Evolutionary conservation across 2,797 vertebrate species (phyloP).

Genomic region (Spheniscus humboldti): DNA sequence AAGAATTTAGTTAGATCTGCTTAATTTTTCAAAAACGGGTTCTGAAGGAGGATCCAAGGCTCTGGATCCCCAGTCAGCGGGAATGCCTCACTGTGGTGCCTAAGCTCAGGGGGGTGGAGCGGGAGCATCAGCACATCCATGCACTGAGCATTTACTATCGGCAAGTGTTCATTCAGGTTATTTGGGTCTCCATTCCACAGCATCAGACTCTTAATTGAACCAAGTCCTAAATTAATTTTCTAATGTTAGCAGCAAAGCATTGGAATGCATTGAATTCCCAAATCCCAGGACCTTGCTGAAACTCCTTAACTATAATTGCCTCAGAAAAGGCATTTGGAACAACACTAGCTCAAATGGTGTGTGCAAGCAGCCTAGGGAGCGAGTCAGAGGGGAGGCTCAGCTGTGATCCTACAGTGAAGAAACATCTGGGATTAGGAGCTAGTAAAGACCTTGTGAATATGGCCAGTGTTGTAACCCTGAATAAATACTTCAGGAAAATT

Average conservation of each 20-base stretch:
- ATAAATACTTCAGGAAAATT: not conserved
- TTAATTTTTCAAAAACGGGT: not conserved
- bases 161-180: not conserved
- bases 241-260: not conserved
- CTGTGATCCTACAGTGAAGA: no score
- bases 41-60: not conserved
- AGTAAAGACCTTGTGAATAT: no score
- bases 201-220: not conserved
- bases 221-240: not conserved
- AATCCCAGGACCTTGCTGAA: not conserved
- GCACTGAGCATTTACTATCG: fast-evolving
- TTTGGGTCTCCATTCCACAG: not conserved
- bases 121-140: fast-evolving
- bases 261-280: not conserved
- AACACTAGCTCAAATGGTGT: fast-evolving
- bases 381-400: not conserved
- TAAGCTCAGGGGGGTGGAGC: not conserved
- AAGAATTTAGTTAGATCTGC: not conserved
- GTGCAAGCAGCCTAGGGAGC: not conserved
- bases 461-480: no score
- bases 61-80: not conserved
- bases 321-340: fast-evolving
- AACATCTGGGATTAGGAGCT: not conserved
- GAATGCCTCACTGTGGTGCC: not conserved
- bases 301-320: not conserved